A percentile compares a stretch with the other conserved stretches of the same genome.
These are phyloP conservation scores for Paramormyrops kingsleyae DNA, from an alignment of 2,113 vertebrate species.

Conservation along the genomic window DNA sequence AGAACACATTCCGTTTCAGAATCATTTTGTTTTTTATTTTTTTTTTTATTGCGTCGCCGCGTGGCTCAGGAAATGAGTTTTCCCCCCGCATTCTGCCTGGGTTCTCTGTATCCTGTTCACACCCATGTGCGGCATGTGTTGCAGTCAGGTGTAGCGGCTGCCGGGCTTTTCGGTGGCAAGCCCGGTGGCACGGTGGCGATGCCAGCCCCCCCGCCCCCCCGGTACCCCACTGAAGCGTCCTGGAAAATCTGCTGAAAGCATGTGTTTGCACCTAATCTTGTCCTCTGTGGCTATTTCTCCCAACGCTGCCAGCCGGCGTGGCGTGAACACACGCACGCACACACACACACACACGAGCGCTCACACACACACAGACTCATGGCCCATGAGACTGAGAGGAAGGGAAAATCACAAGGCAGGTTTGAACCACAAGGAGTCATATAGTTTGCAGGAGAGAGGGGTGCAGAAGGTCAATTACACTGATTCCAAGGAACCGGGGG, in stretches of 20 bases:
- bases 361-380: background rate
- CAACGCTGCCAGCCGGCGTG: background rate
- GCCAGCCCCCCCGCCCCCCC: constrained; percentile 33
- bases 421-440: constrained; percentile 54
- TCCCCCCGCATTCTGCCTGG: constrained; percentile 32
- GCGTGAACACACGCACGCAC: background rate
- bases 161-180: constrained; percentile 34
- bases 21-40: background rate
- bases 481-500: background rate
- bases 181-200: constrained; percentile 51
- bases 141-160: constrained; percentile 40
- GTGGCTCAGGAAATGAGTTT: constrained; percentile 29
- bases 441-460: constrained; percentile 26
- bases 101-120: constrained; percentile 34
- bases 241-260: constrained; percentile 35
- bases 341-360: constrained; percentile 14
- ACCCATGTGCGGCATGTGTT: constrained; percentile 36
- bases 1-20: constrained; percentile 13
- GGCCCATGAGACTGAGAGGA: constrained; percentile 12
- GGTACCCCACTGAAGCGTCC: constrained; percentile 10
- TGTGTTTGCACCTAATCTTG: constrained; percentile 30
- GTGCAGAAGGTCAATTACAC: background rate
- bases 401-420: constrained; percentile 52
- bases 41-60: constrained; percentile 29
- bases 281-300: constrained; percentile 10